Evolutionary conservation across 1,140 invertebrate species (phyloP), one percentile per base, ranked within the genome.

Genomic region (Drosophila ananassae): DNA sequence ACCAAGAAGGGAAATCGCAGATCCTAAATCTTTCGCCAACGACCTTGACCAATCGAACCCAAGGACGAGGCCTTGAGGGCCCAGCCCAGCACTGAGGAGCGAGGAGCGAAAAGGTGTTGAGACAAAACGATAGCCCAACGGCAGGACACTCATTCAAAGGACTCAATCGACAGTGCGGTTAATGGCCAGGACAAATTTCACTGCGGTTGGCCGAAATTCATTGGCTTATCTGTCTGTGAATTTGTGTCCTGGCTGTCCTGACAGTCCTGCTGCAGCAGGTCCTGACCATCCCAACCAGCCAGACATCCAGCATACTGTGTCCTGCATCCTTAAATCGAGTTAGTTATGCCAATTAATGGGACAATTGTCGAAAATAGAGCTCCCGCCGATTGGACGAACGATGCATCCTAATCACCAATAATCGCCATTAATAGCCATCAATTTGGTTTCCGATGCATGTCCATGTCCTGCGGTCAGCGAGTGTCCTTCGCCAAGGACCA

Each of bases 251-350:
- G 41, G 5, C 12, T 3, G n/a, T 4, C 39, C 32, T 10, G 25
- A 0, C 25, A 28, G 3, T 10, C 34, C 5, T 37, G 5, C 34
- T 13, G 39, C n/a, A 3, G 4, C 21, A 6, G 24, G 44, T 24
- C 21, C 8, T 8, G 44, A 7, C 1, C 8, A 21, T 47, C 17
- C 12, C 6, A 6, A 25, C 25, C 25, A 25, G 4, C 25, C 25
- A 25, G 6, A 25, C 25, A 25, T 25, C 25, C 25, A 25, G 25
- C 25, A 1, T 6, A 57, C 57, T 64, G 21, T 47, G 44, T 62
- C 30, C 34, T 30, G 41, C 6, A 25, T 44, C 53, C 61, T 30
- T 96, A 97, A 77, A 90, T 95, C 93, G 64, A 96, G 95, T 84
- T 93, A 92, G 77, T 91, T 72, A 73, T 72, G 85, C 78, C 68